Evolutionary conservation across 2,113 vertebrate species (phyloP).

Genomic region (Acrocephalus arundinaceus): DNA sequence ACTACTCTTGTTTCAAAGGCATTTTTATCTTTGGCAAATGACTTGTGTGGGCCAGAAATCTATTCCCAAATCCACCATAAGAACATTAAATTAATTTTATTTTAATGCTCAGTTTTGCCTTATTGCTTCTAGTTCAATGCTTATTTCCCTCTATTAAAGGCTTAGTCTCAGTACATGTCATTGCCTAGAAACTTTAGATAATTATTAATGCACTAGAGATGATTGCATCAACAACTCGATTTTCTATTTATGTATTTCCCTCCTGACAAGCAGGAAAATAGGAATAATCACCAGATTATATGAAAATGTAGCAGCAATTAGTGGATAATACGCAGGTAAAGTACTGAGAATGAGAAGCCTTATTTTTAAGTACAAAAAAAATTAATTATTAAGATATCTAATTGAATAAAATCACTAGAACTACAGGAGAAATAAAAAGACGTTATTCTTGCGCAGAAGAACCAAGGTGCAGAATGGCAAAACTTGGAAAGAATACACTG

Average conservation of each 20-base stretch:
- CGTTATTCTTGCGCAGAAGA: neutral
- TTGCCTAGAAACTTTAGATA: neutral
- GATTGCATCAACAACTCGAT: neutral
- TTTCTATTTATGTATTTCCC: neutral
- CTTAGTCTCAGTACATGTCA: neutral
- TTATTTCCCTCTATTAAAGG: neutral
- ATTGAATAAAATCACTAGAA: neutral
- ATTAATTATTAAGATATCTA: neutral
- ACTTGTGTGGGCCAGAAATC: neutral
- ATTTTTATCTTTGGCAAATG: neutral
- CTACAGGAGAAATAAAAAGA: neutral
- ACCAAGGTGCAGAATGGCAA: neutral
- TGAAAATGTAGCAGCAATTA: neutral
- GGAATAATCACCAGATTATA: neutral
- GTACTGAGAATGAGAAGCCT: neutral
- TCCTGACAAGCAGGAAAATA: neutral
- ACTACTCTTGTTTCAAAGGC: neutral
- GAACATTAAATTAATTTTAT: neutral
- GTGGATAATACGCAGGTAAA: neutral
- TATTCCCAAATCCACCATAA: neutral
- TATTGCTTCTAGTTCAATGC: neutral
- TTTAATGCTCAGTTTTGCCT: neutral
- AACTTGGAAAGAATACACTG: neutral
- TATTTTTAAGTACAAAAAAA: neutral
- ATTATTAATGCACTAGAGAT: neutral